phyloP scores from a whole-genome alignment of 2,888 invertebrate species.

The Agonum fuliginosum region DNA sequence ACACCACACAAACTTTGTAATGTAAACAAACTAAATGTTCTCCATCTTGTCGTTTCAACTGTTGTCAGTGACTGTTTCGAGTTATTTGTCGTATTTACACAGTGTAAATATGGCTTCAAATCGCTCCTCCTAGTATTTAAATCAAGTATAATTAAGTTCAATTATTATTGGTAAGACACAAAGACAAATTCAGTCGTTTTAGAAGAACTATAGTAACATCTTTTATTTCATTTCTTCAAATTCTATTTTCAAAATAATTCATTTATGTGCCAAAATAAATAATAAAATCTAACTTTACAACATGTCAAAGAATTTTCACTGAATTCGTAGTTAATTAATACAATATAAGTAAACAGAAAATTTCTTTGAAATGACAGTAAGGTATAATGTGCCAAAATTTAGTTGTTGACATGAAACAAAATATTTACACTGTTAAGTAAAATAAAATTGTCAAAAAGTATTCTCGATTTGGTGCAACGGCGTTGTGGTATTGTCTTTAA shows the following conservation, averaged over 20 bases:
- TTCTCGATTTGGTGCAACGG: constrained; percentile 39
- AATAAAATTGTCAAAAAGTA: neutral
- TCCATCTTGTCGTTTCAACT: too few species aligned
- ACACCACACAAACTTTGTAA: too few species aligned
- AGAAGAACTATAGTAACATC: constrained; percentile 25
- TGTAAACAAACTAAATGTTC: too few species aligned
- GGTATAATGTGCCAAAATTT: neutral
- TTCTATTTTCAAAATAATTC: constrained; percentile 16
- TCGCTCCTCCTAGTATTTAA: too few species aligned
- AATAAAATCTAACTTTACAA: neutral
- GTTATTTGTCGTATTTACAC: too few species aligned
- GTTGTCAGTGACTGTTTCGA: too few species aligned
- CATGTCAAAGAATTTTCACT: constrained; percentile 1
- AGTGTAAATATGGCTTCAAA: too few species aligned
- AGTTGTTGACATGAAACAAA: too few species aligned
- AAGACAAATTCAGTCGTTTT: too few species aligned
- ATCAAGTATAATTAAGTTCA: too few species aligned
- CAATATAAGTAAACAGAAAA: neutral
- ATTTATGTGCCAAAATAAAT: constrained; percentile 7
- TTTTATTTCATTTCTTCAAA: neutral
- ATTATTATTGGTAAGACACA: too few species aligned
- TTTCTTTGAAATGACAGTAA: constrained; percentile 24
- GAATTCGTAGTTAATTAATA: neutral
- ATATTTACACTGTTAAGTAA: too few species aligned
- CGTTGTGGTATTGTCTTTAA: constrained; percentile 29